Base-by-base conservation (phyloP, 2,797 vertebrate genomes). In the Pseudochaenichthys georgianus region DNA sequence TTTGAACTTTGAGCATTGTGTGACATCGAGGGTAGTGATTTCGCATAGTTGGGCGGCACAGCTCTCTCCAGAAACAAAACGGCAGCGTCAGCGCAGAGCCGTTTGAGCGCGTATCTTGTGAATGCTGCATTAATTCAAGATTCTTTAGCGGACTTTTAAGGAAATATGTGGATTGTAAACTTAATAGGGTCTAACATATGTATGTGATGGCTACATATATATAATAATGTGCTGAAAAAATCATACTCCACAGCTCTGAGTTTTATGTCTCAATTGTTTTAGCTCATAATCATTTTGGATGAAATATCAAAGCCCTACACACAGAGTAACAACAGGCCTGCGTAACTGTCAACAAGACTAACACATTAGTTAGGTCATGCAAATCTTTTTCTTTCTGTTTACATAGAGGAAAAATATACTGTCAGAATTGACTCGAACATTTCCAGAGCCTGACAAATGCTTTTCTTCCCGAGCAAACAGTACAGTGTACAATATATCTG, bases 401-500 rank as follows among this genome's bases (percentile, higher is more conserved):
- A 10, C 47, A 55, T 4, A 23, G 28, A 61, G 59, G 43, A 48
- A 67, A 80, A 73, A 75, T 60, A 78, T 45, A 73, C 55, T 46
- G 2, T 54, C 85, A 82, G 78, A 69, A 81, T 86, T 85, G 71
- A 61, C 67, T 70, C 54, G 83, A 70, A 69, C 64, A 80, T 55
- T 80, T 84, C 54, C 42, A 75, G 70, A 60, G 47, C 42, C 53
- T 60, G 28, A 71, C 21, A 71, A 43, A 64, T 70, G 70, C 70
- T 83, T 86, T 80, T 67, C 43, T 72, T 71, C 70, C 54, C 19
- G 23, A 42, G 71, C 75, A 81, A 82, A 90, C 79, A 80, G 50
- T 86, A 54, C 78, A 87, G 82, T 88, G 73, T 88, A 86, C 83
- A 85, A 85, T 87, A 86, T 90, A 87, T 88, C 82, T 83, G 83